Conservation (phyloP, 2,113 vertebrate genomes). For the Electrona antarctica region DNA sequence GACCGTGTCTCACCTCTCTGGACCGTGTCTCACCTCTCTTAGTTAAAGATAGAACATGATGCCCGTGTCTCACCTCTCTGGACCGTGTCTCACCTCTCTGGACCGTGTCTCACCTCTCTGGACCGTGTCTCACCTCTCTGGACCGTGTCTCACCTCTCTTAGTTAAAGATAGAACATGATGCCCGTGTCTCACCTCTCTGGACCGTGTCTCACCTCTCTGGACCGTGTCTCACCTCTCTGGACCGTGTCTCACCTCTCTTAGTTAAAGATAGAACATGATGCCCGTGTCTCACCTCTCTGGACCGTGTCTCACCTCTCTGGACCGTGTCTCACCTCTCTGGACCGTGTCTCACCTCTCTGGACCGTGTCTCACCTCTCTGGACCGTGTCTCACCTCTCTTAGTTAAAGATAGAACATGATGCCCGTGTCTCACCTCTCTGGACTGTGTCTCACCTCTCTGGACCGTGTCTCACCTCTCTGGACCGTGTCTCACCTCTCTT, state of each 20-base stretch:
- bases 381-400: conserved; percentile 38
- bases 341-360: conserved; percentile 37
- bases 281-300: conserved; percentile 25
- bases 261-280: too few species aligned
- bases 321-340: conserved; percentile 37
- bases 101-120: conserved; percentile 37
- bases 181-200: conserved; percentile 25
- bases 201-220: conserved; percentile 37
- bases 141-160: conserved; percentile 38
- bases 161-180: too few species aligned
- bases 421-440: conserved; percentile 25
- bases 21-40: conserved; percentile 38
- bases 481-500: conserved; percentile 38
- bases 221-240: conserved; percentile 37
- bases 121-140: conserved; percentile 37
- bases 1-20: conserved; percentile 37
- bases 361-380: conserved; percentile 37
- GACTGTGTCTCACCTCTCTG: conserved; percentile 26
- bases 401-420: too few species aligned
- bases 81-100: conserved; percentile 37
- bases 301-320: conserved; percentile 37
- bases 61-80: conserved; percentile 25
- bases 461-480: conserved; percentile 37
- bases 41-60: too few species aligned
- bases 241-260: conserved; percentile 38